A percentile compares a stretch with the other conserved stretches of the same genome.
Conservation (phyloP, 2,113 vertebrate genomes). For the Microtus oregoni region DNA sequence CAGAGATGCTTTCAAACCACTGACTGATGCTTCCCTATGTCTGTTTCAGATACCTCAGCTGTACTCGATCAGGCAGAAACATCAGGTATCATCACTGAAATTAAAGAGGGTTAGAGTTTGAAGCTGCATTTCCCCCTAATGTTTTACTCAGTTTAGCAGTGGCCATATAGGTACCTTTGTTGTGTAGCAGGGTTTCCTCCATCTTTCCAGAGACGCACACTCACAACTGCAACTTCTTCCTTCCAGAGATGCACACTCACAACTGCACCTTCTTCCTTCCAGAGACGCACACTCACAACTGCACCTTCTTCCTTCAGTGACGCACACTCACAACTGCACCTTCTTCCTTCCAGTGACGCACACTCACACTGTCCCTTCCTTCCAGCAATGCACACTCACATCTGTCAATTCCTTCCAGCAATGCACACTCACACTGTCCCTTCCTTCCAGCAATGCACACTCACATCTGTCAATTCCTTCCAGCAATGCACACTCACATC, state of each 20-base stretch:
- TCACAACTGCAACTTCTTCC: not conserved
- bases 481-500: not conserved
- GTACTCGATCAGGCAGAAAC: not conserved
- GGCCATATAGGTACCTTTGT: not conserved
- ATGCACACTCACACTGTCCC: not conserved
- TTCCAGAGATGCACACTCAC: not conserved
- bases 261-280: not conserved
- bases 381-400: too few relatives aligned
- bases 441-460: not conserved
- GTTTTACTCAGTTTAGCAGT: not conserved
- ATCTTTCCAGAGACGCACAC: not conserved
- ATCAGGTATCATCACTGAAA: not conserved
- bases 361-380: too few relatives aligned
- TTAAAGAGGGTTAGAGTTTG: not conserved
- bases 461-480: too few relatives aligned
- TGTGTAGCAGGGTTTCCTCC: slow-evolving; percentile 32
- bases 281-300: fast-evolving
- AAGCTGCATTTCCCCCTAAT: slow-evolving; percentile 14
- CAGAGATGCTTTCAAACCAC: not conserved
- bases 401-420: not conserved
- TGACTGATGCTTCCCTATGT: not conserved
- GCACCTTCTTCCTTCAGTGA: not conserved
- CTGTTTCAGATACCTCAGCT: not conserved
- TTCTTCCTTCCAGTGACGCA: fast-evolving
- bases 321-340: not conserved